Evolutionary conservation across 1,140 invertebrate species (phyloP), one percentile per base, ranked within the genome.

Genomic region (Macrobrachium nipponense): DNA sequence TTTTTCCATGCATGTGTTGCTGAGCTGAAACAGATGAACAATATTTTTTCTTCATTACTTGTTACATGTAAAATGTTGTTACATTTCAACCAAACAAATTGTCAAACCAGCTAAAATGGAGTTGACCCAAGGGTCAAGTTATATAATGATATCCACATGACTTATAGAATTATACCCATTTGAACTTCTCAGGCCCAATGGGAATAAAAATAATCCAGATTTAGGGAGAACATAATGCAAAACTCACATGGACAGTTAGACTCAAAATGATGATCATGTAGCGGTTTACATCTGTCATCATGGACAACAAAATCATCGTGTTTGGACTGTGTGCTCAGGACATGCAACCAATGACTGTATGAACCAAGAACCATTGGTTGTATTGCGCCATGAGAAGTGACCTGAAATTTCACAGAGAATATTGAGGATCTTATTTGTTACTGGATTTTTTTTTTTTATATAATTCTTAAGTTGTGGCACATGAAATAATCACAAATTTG

Each of bases 311-410:
- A n/a, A 90, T 99, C 97, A 88, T 95, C 93, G 20, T 94, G 93
- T 88, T 93, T 93, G n/a, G 94, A 94, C 91, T 95, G 93, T 62
- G 93, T 93, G 58, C 93, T 92, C 6, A 99, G 91, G 89, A 97
- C 96, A 15, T 94, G 91, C n/a, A 89, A 95, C 96, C 1, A 99
- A 92, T 4, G 97, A 95, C 92, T 99, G 97, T 91, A 99, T 96
- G 90, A 98, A 99, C 98, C 98, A 99, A 0, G 97, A 98, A 15
- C 97, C 96, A 59, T 92, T 92, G 14, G 95, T 95, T 15, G 96
- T 97, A 90, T 99, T 99, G 84, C 98, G 94, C 98, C 98, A 99
- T 0, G 97, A 98, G 91, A 95, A 99, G 91, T 94, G 97, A 86
- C 96, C 96, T 89, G 84, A 60, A 79, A 62, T 36, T 10, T 51